phyloP scores from a whole-genome alignment of 1,140 invertebrate species.

The Eriosoma lanigerum region DNA sequence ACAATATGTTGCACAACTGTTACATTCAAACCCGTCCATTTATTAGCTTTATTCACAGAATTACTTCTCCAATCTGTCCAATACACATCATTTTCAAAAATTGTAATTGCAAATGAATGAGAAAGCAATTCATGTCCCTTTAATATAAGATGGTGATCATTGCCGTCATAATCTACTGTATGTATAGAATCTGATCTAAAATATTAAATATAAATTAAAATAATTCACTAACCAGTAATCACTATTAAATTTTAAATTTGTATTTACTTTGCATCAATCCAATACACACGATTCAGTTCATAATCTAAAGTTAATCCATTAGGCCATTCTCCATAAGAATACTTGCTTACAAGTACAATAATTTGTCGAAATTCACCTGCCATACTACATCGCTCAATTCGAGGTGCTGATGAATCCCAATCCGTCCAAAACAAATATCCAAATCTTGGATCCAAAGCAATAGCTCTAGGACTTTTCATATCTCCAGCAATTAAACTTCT shows the following conservation, averaged over 20 bases:
- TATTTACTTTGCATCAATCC: slow-evolving; percentile 68
- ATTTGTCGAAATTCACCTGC: slow-evolving; percentile 62
- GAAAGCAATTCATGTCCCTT: slow-evolving; percentile 62
- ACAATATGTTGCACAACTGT: slow-evolving; percentile 64
- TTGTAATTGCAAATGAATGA: slow-evolving; percentile 69
- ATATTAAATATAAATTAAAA: slow-evolving; percentile 1
- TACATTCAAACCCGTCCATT: slow-evolving; percentile 67
- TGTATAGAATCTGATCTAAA: slow-evolving; percentile 80
- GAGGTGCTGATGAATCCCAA: slow-evolving; percentile 61
- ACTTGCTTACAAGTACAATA: slow-evolving; percentile 61
- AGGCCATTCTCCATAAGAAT: slow-evolving; percentile 66
- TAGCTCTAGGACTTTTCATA: slow-evolving; percentile 83
- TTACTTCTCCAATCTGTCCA: slow-evolving; percentile 73
- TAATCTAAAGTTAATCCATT: slow-evolving; percentile 71
- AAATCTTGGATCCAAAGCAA: slow-evolving; percentile 79
- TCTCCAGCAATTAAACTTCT: slow-evolving; percentile 79
- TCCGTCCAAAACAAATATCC: slow-evolving; percentile 72
- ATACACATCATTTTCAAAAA: slow-evolving; percentile 68
- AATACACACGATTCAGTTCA: slow-evolving; percentile 64
- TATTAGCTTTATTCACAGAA: slow-evolving; percentile 67
- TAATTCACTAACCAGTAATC: neutral
- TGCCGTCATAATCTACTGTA: slow-evolving; percentile 69
- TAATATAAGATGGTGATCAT: slow-evolving; percentile 61
- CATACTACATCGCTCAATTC: slow-evolving; percentile 68
- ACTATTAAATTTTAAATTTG: neutral